Evolutionary conservation across 2,888 invertebrate genomes (phyloP).

Genomic region (Drosophila nr. fundita): DNA sequence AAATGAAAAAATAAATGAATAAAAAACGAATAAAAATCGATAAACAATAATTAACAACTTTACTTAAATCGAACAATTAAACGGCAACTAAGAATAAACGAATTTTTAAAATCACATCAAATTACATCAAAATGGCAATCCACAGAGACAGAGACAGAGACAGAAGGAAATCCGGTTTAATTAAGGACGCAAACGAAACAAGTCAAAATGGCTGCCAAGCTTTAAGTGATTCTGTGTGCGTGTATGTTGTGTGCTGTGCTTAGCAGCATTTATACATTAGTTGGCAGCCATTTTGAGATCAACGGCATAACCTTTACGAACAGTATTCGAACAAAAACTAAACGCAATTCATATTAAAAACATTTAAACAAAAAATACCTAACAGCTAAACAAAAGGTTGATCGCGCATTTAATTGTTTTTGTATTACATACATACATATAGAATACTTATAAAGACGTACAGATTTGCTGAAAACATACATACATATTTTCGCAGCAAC

Average conservation of each 20-base stretch:
- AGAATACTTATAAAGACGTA: conserved; percentile 23
- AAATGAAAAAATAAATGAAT: conserved; percentile 11
- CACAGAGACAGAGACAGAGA: conserved; percentile 18
- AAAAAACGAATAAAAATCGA: conserved; percentile 30
- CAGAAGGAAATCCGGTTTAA: conserved; percentile 29
- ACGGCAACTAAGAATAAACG: conserved; percentile 37
- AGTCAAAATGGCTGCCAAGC: conserved; percentile 53
- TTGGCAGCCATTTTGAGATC: conserved; percentile 58
- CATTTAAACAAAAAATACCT: conserved; percentile 20
- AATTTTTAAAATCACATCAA: conserved; percentile 54
- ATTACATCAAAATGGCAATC: conserved; percentile 41
- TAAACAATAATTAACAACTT: conserved; percentile 38
- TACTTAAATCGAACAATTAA: conserved; percentile 22
- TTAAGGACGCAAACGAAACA: conserved; percentile 5
- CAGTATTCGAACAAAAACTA: conserved; percentile 69
- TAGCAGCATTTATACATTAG: conserved; percentile 54
- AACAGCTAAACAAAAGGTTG: conserved; percentile 69
- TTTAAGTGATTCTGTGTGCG: conserved; percentile 41
- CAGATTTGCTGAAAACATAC: conserved; percentile 43
- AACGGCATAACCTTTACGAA: conserved; percentile 59
- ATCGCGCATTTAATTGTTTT: conserved; percentile 74
- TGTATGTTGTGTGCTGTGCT: conserved; percentile 40
- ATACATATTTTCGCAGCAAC: conserved; percentile 39
- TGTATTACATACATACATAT: conserved; percentile 32
- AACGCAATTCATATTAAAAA: conserved; percentile 16